Evolutionary conservation across 2,113 vertebrate genomes (phyloP), one percentile per base, ranked within the genome.

Genomic region (Tretioscincus oriximinensis): DNA sequence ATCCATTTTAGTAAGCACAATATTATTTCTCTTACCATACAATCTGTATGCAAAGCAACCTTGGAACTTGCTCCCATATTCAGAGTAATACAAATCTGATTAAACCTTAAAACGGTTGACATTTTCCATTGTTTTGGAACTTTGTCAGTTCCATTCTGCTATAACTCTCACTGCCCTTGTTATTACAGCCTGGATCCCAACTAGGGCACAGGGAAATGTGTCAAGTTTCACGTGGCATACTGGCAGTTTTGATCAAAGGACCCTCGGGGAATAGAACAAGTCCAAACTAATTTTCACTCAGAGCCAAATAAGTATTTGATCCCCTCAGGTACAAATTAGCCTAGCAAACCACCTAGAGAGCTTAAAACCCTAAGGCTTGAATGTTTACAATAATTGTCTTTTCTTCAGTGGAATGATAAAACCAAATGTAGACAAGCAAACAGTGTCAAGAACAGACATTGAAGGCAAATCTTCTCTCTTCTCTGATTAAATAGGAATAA

Each of bases 201-300:
- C 87, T 26, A 41, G 77, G 80, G 69, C 21, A 88, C 65, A 85
- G 68, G 77, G 14, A 92, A 83, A 7, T 69, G 69, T 2, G 20
- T 76, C 24, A 86, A 82, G 31, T 24, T 79, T 73, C 18, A 49
- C 76, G 68, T 73, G 73, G 64, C 16, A 67, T 45, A 69, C 31
- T 70, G 79, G 58, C 28, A 28, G 47, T 72, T 73, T 85, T 81
- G 87, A 85, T 69, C 80, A 88, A 89, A 76, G 18, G 87, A 26
- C 73, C 78, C 78, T 83, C 8, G 58, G 29, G 66, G 73, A 90
- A 72, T 82, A 84, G 47, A 31, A 47, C 16, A 2, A 89, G 47
- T 77, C 82, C 65, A 65, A 81, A 87, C 51, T 82, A 2, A 35
- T 70, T 85, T 84, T 87, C 83, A 82, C 5, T 67, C 68, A 21